Base-by-base conservation (phyloP, 2,888 invertebrate genomes). In the Trachelus stipa region DNA sequence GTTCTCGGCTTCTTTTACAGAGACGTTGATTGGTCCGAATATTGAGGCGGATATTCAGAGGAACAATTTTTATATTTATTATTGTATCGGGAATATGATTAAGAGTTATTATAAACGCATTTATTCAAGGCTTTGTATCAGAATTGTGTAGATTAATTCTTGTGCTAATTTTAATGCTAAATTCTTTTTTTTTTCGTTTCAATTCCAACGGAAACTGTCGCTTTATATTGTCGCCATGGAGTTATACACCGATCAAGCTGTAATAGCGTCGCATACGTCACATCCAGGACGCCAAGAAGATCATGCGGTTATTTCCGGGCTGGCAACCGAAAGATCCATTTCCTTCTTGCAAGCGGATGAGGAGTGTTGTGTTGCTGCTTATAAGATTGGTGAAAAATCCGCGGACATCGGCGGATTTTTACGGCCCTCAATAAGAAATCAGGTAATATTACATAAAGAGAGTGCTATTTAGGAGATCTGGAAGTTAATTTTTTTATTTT, bases 381-480 rank as follows among this genome's bases (percentile, higher is more conserved):
- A 9, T 15, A 56, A 23, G 56, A 56, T 56, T 23, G 56, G 33
- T 34, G 74, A 73, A 73, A 56, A 76, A 78, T 78, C 78, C 78
- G 78, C 37, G 35, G 4, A 23, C 78, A 78, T 78, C 78, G 76
- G 76, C 78, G 78, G 78, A 73, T 78, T 73, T 78, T 68, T 34
- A 56, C 31, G 34, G 34, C 35, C 3, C 1, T 23, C 23, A 56
- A 56, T 56, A 56, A 56, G 2, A 23, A 31, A 68, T 76, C 73
- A 78, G 78, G 78, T 78, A 76, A 78, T 37, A 35, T 56, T 23
- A 56, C 23, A 56, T 56, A 56, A 56, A 56, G 23, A 9, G 56
- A 56, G 9, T 56, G 23, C 2, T 56, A 56, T 23, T 56, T 9
- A 56, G 23, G 9, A 23, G 9, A 23, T 56, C 0, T 23, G 23